A percentile compares a stretch with the other conserved stretches of the same genome.
Evolutionary conservation across 1,140 invertebrate genomes (phyloP).

Genomic region (Procambarus clarkii): DNA sequence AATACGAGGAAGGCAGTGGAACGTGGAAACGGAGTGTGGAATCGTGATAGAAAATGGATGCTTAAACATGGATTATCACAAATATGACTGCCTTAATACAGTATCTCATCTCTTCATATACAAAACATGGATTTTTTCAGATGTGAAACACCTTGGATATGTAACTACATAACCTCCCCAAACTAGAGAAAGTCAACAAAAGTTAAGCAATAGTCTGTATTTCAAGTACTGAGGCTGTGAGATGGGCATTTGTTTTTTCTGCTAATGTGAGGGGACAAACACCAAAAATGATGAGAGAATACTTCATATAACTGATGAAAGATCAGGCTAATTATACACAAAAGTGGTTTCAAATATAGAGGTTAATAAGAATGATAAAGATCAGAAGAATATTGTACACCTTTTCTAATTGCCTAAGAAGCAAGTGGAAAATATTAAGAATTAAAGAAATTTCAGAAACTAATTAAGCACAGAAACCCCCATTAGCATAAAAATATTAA

Average conservation of each 20-base stretch:
- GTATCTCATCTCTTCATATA: conserved; percentile 48
- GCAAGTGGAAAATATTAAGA: conserved; percentile 23
- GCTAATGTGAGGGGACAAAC: conserved; percentile 47
- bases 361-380: conserved; percentile 11
- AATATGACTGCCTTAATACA: conserved; percentile 67
- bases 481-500: conserved; percentile 40
- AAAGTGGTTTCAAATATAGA: conserved; percentile 2
- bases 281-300: conserved; percentile 37
- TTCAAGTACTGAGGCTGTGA: conserved; percentile 64
- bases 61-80: conserved; percentile 70
- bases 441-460: conserved; percentile 11
- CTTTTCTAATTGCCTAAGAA: conserved; percentile 29
- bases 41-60: conserved; percentile 68
- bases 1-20: conserved; percentile 70
- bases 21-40: conserved; percentile 69
- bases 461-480: conserved; percentile 11
- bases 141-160: conserved; percentile 62
- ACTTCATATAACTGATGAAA: conserved; percentile 28
- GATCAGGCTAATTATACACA: conserved; percentile 24
- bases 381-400: conserved; percentile 13
- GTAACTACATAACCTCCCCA: conserved; percentile 65
- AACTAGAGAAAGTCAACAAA: conserved; percentile 55
- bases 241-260: conserved; percentile 22
- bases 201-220: conserved; percentile 32
- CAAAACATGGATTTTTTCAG: conserved; percentile 59